A percentile compares a stretch with the other conserved stretches of the same genome.
These are phyloP conservation scores for Ptychobarbus kaznakovi DNA, from an alignment of 2,797 vertebrate genomes.

Conservation along the genomic window DNA sequence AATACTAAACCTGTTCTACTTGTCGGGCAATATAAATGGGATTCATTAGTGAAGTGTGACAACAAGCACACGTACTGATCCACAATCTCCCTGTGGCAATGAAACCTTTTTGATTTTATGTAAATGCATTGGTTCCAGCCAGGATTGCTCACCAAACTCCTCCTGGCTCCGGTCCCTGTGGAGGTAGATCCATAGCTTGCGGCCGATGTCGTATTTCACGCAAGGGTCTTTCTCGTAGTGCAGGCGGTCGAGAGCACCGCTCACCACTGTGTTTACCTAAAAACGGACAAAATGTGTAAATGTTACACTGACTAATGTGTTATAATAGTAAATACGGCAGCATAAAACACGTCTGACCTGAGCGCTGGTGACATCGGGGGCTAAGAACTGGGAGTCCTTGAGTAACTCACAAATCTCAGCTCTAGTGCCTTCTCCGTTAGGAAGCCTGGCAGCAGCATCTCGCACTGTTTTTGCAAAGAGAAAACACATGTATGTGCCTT, in stretches of 20 bases:
- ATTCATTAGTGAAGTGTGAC: not conserved
- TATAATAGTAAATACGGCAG: not conserved
- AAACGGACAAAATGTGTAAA: not conserved
- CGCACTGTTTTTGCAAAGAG: conserved; percentile 79
- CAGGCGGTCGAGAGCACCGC: conserved; percentile 92
- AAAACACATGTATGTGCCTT: not conserved
- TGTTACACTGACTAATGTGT: not conserved
- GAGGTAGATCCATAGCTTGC: conserved; percentile 97
- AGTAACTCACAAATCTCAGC: conserved; percentile 98
- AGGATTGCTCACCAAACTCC: conserved; percentile 87
- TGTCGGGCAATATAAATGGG: not conserved
- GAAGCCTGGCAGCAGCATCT: conserved; percentile 94
- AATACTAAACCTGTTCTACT: conserved; percentile 22
- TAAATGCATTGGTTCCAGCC: not conserved
- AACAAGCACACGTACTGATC: not conserved
- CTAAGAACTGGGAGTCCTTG: conserved; percentile 97
- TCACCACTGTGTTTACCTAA: conserved; percentile 97
- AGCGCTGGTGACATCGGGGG: conserved; percentile 97
- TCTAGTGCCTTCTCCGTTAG: conserved; percentile 95
- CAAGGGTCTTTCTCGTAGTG: conserved; percentile 99
- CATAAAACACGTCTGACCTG: conserved; percentile 77
- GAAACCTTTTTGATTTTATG: not conserved
- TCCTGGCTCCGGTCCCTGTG: conserved; percentile 94
- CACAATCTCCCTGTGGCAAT: conserved; percentile 1
- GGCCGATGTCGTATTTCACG: conserved; percentile 96